Conservation (phyloP, 2,888 invertebrate species). For the Synanthedon vespiformis region DNA sequence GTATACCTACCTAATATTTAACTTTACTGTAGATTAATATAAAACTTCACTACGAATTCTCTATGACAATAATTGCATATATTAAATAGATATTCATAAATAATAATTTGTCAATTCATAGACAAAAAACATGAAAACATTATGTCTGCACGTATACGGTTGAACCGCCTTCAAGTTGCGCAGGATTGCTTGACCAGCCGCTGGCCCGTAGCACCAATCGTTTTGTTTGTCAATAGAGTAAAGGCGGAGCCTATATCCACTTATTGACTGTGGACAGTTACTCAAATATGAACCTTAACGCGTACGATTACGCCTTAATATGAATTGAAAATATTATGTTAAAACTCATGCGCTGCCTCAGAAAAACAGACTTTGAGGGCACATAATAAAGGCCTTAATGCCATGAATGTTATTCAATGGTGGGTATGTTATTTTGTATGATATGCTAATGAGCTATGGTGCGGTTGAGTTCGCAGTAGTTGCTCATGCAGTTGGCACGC, state of each 20-base stretch:
- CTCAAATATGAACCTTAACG: not conserved
- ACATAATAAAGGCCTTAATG: conserved; percentile 23
- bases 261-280: conserved; percentile 12
- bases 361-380: conserved; percentile 10
- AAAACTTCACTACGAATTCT: too few relatives aligned
- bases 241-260: conserved; percentile 42
- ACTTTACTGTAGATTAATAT: too few relatives aligned
- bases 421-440: conserved; percentile 55
- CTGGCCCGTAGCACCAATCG: conserved; percentile 45
- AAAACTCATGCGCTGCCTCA: not conserved
- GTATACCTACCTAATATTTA: too few relatives aligned
- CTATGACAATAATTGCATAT: too few relatives aligned
- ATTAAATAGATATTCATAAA: too few relatives aligned
- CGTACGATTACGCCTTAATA: not conserved
- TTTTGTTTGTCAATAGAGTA: conserved; percentile 46
- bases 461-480: conserved; percentile 61
- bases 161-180: conserved; percentile 45
- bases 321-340: not conserved
- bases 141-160: not conserved
- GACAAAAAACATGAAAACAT: not conserved
- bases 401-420: conserved; percentile 16
- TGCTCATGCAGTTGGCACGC: conserved; percentile 63
- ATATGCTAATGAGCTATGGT: conserved; percentile 61
- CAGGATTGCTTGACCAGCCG: conserved; percentile 48
- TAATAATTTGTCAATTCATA: too few relatives aligned